These are phyloP conservation scores for Zaprionus bogoriensis DNA, from an alignment of 2,888 invertebrate genomes.

Conservation along the genomic window DNA sequence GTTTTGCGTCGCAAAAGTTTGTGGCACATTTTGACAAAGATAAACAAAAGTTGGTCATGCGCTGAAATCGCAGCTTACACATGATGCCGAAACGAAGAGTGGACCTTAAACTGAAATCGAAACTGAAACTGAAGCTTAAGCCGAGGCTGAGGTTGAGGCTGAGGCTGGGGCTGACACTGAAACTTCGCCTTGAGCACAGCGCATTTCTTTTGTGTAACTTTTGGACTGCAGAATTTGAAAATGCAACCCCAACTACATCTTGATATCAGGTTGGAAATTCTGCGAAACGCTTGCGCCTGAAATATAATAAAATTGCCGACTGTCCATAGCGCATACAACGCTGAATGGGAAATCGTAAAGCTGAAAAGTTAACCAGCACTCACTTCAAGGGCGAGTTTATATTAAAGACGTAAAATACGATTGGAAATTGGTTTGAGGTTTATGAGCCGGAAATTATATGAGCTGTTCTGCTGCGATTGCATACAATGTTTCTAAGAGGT, in stretches of 20 bases:
- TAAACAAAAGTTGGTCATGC: conserved; percentile 46
- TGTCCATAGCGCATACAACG: background rate
- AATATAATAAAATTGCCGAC: too few relatives aligned
- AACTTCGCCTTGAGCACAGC: background rate
- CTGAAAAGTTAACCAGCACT: background rate
- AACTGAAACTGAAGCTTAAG: background rate
- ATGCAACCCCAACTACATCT: background rate
- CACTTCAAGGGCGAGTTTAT: background rate
- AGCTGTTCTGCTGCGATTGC: background rate
- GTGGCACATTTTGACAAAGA: conserved; percentile 62
- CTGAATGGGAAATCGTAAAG: background rate
- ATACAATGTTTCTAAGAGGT: background rate
- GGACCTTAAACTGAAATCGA: background rate
- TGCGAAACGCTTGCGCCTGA: background rate
- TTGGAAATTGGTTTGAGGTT: background rate
- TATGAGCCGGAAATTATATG: background rate
- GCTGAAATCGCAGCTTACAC: conserved; percentile 19
- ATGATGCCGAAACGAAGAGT: background rate
- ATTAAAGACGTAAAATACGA: background rate
- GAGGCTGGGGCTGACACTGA: background rate
- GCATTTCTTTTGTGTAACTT: background rate
- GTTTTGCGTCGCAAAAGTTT: conserved; percentile 51
- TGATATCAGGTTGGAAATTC: too few relatives aligned
- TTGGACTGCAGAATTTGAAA: background rate
- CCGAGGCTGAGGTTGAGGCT: background rate